A percentile compares a stretch with the other conserved stretches of the same genome.
phyloP scores from a whole-genome alignment of 2,888 invertebrate genomes.

The Apodemia duryi region DNA sequence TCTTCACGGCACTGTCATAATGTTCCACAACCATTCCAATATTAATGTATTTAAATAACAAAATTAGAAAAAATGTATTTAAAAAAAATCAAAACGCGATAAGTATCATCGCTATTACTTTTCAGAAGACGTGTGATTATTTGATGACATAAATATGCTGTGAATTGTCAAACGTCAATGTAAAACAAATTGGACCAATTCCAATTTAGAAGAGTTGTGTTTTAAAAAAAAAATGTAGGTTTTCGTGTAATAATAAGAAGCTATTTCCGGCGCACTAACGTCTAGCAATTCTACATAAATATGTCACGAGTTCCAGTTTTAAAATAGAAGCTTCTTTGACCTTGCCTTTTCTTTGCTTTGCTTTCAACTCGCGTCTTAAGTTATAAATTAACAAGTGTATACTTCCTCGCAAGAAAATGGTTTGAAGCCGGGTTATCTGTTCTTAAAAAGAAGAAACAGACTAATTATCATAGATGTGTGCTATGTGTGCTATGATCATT shows the following conservation, averaged over 20 bases:
- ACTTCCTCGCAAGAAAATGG: slow-evolving; percentile 4
- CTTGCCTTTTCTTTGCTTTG: slow-evolving; percentile 17
- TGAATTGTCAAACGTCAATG: slow-evolving; percentile 2
- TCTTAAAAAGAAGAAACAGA: not conserved
- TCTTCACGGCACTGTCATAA: not conserved
- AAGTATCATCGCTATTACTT: not conserved
- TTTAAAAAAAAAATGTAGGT: not conserved
- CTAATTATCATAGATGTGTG: too few species aligned
- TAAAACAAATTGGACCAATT: not conserved
- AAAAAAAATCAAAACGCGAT: not conserved
- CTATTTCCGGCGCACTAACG: slow-evolving; percentile 2
- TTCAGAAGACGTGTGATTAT: not conserved
- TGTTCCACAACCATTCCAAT: not conserved
- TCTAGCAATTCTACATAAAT: slow-evolving; percentile 2
- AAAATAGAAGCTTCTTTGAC: slow-evolving; percentile 21
- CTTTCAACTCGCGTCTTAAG: slow-evolving; percentile 15
- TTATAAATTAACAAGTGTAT: not conserved
- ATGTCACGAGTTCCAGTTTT: slow-evolving; percentile 10
- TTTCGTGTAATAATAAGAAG: not conserved
- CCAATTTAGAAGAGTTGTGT: not conserved
- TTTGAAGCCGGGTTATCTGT: not conserved
- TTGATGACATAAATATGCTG: not conserved
- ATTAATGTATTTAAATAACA: not conserved
- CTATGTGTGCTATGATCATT: too few species aligned
- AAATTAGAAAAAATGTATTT: not conserved